Evolutionary conservation across 2,888 invertebrate genomes (phyloP).

Genomic region (Leptopterna dolabrata): DNA sequence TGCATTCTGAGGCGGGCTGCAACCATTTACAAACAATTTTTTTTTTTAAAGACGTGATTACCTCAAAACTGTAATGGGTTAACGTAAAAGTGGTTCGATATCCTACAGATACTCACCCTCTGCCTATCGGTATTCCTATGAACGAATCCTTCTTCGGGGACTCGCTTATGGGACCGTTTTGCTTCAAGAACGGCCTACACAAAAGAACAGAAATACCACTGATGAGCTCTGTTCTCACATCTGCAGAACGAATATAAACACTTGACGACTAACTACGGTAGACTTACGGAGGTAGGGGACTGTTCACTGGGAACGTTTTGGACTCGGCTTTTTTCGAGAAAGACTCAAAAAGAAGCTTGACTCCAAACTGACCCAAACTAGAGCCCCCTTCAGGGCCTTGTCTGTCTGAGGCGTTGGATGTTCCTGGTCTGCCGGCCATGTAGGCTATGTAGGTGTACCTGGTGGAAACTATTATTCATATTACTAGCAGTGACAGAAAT

Average conservation of each 20-base stretch:
- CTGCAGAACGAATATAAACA: too few species aligned
- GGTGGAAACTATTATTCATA: not conserved
- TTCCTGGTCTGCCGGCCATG: conserved; percentile 19
- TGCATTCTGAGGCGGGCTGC: not conserved
- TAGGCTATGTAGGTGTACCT: not conserved
- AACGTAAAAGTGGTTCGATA: not conserved
- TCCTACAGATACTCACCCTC: not conserved
- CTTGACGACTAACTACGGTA: too few species aligned
- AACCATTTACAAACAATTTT: not conserved
- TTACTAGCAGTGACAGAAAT: too few species aligned
- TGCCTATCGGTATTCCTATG: not conserved
- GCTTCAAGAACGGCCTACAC: not conserved
- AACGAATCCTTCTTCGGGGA: not conserved
- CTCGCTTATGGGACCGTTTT: not conserved
- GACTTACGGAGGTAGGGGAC: not conserved
- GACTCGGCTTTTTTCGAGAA: not conserved
- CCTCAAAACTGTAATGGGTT: not conserved
- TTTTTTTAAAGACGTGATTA: not conserved
- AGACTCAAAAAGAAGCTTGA: conserved; percentile 16
- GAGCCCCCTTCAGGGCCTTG: not conserved
- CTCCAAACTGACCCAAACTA: not conserved
- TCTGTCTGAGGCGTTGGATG: not conserved
- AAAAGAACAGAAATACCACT: too few species aligned
- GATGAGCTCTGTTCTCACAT: too few species aligned
- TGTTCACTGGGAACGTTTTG: not conserved